phyloP scores from a whole-genome alignment of 2,888 invertebrate genomes.

The Scaeva pyrastri region DNA sequence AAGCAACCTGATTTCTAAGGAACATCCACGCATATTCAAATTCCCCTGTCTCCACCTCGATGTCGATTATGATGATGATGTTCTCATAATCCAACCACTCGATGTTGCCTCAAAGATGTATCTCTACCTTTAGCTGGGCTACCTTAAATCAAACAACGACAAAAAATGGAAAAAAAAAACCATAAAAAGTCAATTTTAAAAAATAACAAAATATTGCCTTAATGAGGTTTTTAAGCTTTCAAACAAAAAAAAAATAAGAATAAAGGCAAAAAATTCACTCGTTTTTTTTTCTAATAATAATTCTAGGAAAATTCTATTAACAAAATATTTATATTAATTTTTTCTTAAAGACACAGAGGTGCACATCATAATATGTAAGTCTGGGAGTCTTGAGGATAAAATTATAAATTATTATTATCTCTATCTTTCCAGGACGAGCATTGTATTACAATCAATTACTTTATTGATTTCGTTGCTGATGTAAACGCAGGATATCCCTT shows the following conservation, averaged over 20 bases:
- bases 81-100: conserved; percentile 1
- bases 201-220: neutral
- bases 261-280: neutral
- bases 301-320: neutral
- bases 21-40: neutral
- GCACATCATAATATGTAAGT: too few species aligned
- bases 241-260: neutral
- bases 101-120: conserved; percentile 2
- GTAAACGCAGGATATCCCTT: neutral
- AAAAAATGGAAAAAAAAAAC: neutral
- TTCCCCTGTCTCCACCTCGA: neutral
- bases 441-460: conserved; percentile 14
- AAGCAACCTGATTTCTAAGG: neutral
- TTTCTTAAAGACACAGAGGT: neutral
- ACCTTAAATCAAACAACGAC: too few species aligned
- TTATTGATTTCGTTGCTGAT: neutral
- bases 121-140: too few species aligned
- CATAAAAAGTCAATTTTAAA: neutral
- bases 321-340: neutral
- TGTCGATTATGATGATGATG: neutral
- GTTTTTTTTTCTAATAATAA: neutral
- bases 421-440: neutral
- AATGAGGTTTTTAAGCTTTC: neutral
- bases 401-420: neutral
- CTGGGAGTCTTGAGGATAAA: neutral